Evolutionary conservation across 2,888 invertebrate species (phyloP).

Genomic region (Eupithecia tripunctaria): DNA sequence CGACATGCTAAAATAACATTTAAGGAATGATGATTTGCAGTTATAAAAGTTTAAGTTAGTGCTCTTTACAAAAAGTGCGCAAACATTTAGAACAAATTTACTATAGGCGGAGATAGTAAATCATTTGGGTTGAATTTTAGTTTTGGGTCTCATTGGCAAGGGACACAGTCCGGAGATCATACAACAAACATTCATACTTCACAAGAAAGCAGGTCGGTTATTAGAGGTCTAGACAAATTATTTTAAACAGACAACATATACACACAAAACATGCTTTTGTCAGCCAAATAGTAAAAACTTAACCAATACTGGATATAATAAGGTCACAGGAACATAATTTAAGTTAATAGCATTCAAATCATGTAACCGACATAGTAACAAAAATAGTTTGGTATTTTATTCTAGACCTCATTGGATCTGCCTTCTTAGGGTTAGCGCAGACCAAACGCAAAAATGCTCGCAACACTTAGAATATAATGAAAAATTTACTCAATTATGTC

Average conservation of each 20-base stretch:
- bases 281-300: neutral
- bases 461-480: neutral
- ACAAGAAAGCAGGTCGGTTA: constrained; percentile 17
- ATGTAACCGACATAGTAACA: neutral
- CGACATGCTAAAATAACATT: constrained; percentile 10
- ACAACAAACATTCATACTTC: constrained; percentile 23
- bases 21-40: constrained; percentile 2
- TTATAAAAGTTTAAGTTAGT: neutral
- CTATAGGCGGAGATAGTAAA: neutral
- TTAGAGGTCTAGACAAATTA: constrained; percentile 14
- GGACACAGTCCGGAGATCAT: constrained; percentile 23
- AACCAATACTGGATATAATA: neutral
- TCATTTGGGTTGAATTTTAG: neutral
- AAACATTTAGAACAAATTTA: neutral
- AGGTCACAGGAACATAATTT: constrained; percentile 1
- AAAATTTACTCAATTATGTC: neutral
- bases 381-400: neutral
- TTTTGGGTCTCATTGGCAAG: constrained; percentile 16
- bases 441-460: constrained; percentile 3
- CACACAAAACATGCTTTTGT: constrained; percentile 8
- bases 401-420: constrained; percentile 2
- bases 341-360: neutral
- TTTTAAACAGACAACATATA: constrained; percentile 6
- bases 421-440: constrained; percentile 14
- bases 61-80: constrained; percentile 6